These are phyloP conservation scores for Terebella lapidaria DNA, from an alignment of 2,888 invertebrate genomes.

Conservation along the genomic window DNA sequence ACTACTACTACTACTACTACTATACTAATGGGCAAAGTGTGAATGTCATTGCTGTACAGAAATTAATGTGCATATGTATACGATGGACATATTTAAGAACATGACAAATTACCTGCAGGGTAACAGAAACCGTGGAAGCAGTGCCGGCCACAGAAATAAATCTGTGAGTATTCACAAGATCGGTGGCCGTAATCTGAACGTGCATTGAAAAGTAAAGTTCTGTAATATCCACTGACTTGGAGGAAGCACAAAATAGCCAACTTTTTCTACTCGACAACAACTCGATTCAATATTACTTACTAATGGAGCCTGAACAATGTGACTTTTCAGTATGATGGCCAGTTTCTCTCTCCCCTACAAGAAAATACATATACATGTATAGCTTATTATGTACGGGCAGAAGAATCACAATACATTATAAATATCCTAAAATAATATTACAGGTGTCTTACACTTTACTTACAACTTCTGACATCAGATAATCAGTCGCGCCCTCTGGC, in stretches of 20 bases:
- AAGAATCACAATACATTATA: background rate
- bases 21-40: no score
- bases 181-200: conserved; percentile 23
- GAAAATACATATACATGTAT: background rate
- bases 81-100: no score
- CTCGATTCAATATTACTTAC: background rate
- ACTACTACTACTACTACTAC: no score
- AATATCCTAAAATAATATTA: background rate
- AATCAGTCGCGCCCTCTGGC: conserved; percentile 10
- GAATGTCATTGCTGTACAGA: no score
- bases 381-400: no score
- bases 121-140: conserved; percentile 3
- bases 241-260: no score
- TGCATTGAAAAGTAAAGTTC: no score
- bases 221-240: no score
- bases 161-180: conserved; percentile 28
- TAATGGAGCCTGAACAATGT: background rate
- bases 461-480: conserved; percentile 13
- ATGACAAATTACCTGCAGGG: no score
- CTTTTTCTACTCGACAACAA: no score
- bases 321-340: background rate
- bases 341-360: background rate
- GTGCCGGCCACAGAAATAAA: conserved; percentile 28
- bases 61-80: no score
- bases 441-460: no score